Evolutionary conservation across 2,113 vertebrate genomes (phyloP), one percentile per base, ranked within the genome.

Genomic region (Mugil cephalus): DNA sequence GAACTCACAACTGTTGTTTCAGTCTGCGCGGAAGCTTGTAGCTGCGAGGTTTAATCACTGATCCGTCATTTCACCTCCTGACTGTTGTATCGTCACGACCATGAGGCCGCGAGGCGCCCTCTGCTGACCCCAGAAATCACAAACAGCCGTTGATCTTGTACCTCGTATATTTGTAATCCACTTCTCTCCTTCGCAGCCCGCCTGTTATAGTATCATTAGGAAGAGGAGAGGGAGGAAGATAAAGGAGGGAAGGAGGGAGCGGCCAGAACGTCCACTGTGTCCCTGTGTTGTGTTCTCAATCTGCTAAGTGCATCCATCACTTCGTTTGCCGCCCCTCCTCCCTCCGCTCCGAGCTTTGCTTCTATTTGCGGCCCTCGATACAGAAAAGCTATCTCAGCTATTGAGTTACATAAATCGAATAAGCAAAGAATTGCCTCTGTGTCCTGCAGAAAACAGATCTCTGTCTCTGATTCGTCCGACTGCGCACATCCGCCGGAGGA

Each of bases 301-400:
- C 30, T 60, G 38, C 76, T 83, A 56, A 89, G 79, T 73, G 86
- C 80, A 86, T 82, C 61, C 53, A 68, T 89, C 84, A 60, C 69
- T 74, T 71, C 36, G 61, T 87, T 76, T 15, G 53, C 19, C 54
- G 17, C 69, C 34, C 36, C 53, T 47, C 18, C 39, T 34, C n/a
- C 10, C 21, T 58, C 40, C 11, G 1, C 10, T 46, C 0, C 35
- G 15, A 53, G 47, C 42, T 67, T 47, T 69, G 24, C 21, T 17
- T 73, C 70, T 17, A 9, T 52, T 67, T 42, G 53, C 50, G 59
- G 56, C 68, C n/a, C 64, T 47, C 46, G 62, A 75, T 80, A 46
- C 46, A 45, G 47, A 70, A 73, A 73, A 79, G 43, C 69, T 72
- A 46, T 56, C 56, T 63, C 36, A 48, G 53, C 47, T 45, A 51